phyloP scores from a whole-genome alignment of 1,140 invertebrate genomes.

The Rhynchophorus ferrugineus region DNA sequence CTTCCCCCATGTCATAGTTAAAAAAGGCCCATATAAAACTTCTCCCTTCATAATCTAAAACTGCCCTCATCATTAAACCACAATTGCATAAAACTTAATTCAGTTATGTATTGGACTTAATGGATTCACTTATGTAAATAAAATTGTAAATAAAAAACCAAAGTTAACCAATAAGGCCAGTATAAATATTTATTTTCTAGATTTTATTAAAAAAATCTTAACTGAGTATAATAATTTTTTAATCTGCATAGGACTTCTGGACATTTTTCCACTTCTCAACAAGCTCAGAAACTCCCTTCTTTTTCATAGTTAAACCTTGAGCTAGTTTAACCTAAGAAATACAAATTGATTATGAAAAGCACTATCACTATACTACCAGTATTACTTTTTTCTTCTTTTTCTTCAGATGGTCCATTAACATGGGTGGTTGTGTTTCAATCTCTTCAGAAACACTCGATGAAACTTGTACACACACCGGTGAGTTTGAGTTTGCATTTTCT shows the following conservation, averaged over 20 bases:
- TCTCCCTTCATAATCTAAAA: too few relatives aligned
- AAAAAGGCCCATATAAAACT: too few relatives aligned
- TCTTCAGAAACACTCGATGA: neutral
- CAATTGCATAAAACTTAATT: too few relatives aligned
- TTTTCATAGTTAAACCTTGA: slow-evolving; percentile 55
- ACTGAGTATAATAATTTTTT: too few relatives aligned
- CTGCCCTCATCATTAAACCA: too few relatives aligned
- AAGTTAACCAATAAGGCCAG: too few relatives aligned
- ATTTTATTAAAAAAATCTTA: too few relatives aligned
- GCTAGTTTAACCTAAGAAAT: slow-evolving; percentile 47
- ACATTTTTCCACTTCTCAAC: slow-evolving; percentile 69
- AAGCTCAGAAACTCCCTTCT: slow-evolving; percentile 62
- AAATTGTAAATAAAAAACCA: too few relatives aligned
- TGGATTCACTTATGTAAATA: too few relatives aligned
- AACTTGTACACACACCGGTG: slow-evolving; percentile 17
- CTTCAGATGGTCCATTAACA: slow-evolving; percentile 32
- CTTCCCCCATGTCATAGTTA: too few relatives aligned
- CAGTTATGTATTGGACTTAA: too few relatives aligned
- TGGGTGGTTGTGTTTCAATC: slow-evolving; percentile 1
- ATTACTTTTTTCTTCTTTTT: slow-evolving; percentile 47
- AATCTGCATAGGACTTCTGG: slow-evolving; percentile 48
- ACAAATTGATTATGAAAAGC: slow-evolving; percentile 8
- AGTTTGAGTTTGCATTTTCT: slow-evolving; percentile 35
- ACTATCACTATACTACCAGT: neutral
- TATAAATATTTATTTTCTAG: too few relatives aligned